Conservation (phyloP, 2,888 invertebrate species). For the Phytoseiulus persimilis region DNA sequence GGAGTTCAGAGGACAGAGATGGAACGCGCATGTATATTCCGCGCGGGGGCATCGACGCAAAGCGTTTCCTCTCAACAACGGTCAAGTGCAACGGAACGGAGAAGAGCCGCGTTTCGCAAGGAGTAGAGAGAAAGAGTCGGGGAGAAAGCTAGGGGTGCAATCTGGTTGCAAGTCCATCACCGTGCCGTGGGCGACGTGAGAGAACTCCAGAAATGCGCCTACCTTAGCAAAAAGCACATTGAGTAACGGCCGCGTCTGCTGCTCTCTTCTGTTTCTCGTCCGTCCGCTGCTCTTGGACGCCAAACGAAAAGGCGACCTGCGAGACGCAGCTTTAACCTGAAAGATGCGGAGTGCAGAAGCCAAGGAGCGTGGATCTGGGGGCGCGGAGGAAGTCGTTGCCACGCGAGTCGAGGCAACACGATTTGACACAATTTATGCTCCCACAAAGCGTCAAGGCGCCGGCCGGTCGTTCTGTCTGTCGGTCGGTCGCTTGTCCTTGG, state of each 20-base stretch:
- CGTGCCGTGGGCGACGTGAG: constrained; percentile 14
- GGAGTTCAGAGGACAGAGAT: background rate
- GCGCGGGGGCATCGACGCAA: background rate
- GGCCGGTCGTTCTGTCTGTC: too few relatives aligned
- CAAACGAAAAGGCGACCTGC: background rate
- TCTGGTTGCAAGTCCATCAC: constrained; percentile 31
- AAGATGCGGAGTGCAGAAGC: background rate
- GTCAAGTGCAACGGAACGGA: background rate
- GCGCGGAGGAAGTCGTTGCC: background rate
- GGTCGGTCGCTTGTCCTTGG: background rate
- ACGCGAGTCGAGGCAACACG: background rate
- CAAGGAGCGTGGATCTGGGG: background rate
- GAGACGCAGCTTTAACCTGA: background rate
- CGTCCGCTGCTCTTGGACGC: background rate
- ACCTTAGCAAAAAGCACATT: constrained; percentile 20
- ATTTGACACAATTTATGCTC: background rate
- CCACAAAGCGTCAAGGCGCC: background rate
- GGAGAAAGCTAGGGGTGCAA: background rate
- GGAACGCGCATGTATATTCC: background rate
- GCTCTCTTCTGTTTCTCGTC: background rate
- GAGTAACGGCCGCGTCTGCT: background rate
- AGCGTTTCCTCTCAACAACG: background rate
- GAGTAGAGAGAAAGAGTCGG: background rate
- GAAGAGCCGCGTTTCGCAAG: background rate
- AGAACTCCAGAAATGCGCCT: constrained; percentile 37